phyloP scores from a whole-genome alignment of 2,113 vertebrate species.

The Arothron firmamentum region DNA sequence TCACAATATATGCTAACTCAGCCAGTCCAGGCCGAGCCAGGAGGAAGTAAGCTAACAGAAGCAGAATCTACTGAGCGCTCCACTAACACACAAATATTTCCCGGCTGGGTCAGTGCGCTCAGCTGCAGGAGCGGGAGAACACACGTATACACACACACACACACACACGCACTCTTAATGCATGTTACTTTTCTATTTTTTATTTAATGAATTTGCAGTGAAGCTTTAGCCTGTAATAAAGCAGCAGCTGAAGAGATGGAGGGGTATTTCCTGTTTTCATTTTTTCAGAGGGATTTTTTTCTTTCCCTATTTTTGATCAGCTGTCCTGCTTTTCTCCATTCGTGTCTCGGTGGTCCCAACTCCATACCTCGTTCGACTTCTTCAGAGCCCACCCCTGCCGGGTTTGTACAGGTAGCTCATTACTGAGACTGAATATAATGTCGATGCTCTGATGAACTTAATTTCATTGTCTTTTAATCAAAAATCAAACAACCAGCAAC shows the following conservation, averaged over 20 bases:
- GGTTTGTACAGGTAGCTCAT: conserved; percentile 47
- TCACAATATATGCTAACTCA: conserved; percentile 20
- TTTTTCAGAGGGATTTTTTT: conserved; percentile 12
- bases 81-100: conserved; percentile 40
- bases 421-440: conserved; percentile 28
- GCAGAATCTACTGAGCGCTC: conserved; percentile 37
- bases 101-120: conserved; percentile 21
- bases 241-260: conserved; percentile 30
- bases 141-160: conserved; percentile 20
- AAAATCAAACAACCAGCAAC: conserved; percentile 59
- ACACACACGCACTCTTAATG: conserved; percentile 54
- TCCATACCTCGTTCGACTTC: conserved; percentile 62
- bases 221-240: conserved; percentile 39
- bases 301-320: conserved; percentile 15
- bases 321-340: conserved; percentile 40
- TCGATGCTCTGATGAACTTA: conserved; percentile 17
- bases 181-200: conserved; percentile 61
- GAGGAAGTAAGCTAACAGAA: conserved; percentile 51
- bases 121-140: conserved; percentile 14
- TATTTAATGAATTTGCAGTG: conserved; percentile 61
- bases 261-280: conserved; percentile 20
- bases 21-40: conserved; percentile 12
- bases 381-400: conserved; percentile 37
- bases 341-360: conserved; percentile 57
- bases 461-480: conserved; percentile 12